Conservation (phyloP, 2,888 invertebrate species). For the Aspidiotus rigidus region DNA sequence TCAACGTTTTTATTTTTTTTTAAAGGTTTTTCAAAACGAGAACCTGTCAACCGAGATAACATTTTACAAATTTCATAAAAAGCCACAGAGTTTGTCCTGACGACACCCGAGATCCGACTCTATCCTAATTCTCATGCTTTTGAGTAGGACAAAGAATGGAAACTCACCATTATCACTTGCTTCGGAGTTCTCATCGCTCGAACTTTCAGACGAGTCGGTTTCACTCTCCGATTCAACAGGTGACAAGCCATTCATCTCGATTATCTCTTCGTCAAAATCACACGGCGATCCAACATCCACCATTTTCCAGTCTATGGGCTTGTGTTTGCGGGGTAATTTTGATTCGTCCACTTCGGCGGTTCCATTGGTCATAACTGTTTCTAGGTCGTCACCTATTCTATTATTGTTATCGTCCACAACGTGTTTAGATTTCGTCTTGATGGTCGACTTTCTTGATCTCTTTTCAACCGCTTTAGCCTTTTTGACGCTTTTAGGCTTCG, state of each 20-base stretch:
- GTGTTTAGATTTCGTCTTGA: neutral
- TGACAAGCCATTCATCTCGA: conserved; percentile 38
- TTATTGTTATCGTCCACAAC: conserved; percentile 18
- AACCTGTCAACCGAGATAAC: neutral
- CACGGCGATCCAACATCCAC: conserved; percentile 24
- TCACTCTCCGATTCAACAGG: conserved; percentile 40
- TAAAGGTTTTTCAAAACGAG: too few species aligned
- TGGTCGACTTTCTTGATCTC: neutral
- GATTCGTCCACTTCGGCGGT: conserved; percentile 41
- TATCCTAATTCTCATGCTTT: too few species aligned
- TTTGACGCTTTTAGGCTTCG: too few species aligned
- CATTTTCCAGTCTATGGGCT: conserved; percentile 28
- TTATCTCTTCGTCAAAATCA: conserved; percentile 31
- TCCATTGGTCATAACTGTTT: conserved; percentile 41
- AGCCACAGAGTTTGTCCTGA: neutral
- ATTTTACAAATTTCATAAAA: neutral
- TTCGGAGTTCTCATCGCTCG: conserved; percentile 39
- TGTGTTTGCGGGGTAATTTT: neutral
- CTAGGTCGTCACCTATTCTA: conserved; percentile 33
- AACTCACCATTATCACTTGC: conserved; percentile 14
- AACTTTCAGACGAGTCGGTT: conserved; percentile 38
- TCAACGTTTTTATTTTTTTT: neutral
- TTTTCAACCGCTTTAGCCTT: too few species aligned
- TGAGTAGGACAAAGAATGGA: neutral
- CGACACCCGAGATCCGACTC: too few species aligned